Evolutionary conservation across 2,888 invertebrate genomes (phyloP).

Genomic region (Calephelis perditalis): DNA sequence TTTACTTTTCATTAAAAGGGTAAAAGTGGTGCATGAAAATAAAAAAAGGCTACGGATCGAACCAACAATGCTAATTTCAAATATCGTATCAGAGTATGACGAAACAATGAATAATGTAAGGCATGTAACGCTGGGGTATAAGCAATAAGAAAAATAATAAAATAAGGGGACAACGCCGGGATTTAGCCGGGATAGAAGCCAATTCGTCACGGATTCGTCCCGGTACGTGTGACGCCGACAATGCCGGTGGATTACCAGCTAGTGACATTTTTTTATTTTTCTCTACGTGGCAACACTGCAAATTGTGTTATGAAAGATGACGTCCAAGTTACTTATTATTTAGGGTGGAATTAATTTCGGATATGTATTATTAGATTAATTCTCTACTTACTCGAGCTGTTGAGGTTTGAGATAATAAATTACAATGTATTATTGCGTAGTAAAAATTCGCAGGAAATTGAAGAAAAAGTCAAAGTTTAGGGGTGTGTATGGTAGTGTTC

Average conservation of each 20-base stretch:
- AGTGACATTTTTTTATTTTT: slow-evolving; percentile 26
- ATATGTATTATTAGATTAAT: background rate
- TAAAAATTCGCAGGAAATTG: no score
- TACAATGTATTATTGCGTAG: no score
- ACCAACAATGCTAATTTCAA: background rate
- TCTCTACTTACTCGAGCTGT: no score
- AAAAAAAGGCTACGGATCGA: no score
- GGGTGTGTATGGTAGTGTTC: no score
- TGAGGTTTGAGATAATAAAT: no score
- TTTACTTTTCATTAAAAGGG: no score
- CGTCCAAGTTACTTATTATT: background rate
- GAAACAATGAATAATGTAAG: slow-evolving; percentile 61
- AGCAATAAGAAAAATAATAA: slow-evolving; percentile 51
- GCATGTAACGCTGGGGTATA: slow-evolving; percentile 27
- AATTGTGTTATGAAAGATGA: slow-evolving; percentile 1
- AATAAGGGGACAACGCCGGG: slow-evolving; percentile 42
- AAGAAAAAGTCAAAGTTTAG: no score
- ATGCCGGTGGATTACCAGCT: slow-evolving; percentile 33
- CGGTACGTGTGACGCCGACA: slow-evolving; percentile 41
- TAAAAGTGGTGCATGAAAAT: no score
- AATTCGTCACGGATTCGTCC: slow-evolving; percentile 66
- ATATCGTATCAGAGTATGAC: slow-evolving; percentile 19
- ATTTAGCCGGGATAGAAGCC: slow-evolving; percentile 38
- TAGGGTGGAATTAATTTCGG: background rate
- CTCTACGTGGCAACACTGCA: slow-evolving; percentile 14